Base-by-base conservation (phyloP, 2,797 vertebrate species). In the Peromyscus nudipes region DNA sequence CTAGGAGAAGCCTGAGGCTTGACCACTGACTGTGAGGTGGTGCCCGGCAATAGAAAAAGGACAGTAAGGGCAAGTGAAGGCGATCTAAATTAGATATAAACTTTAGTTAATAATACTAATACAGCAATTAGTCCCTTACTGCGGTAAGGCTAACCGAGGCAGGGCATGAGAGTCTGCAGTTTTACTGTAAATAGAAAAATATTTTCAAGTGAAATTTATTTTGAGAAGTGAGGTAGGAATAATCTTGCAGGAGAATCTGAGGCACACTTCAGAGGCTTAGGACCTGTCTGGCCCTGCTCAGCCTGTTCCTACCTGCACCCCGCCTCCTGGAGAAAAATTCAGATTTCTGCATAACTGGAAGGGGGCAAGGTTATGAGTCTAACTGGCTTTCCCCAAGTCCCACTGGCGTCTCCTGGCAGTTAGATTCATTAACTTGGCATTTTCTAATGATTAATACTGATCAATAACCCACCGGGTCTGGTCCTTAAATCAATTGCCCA, bases 351-450 rank as follows among this genome's bases (percentile, higher is more conserved):
- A 83, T 80, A 73, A 65, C 88, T 81, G 43, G 69, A 80, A 67
- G 46, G 2, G 57, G 31, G 67, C 43, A 83, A 88, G 43, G 67
- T 86, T 73, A 40, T 60, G 57, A 69, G 60, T 67, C 62, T 81
- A 91, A 83, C 64, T 79, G 81, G 94, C 77, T 87, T 85, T 89
- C n/a, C 0, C 0, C 43, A 40, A 1, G 34, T 95, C 90, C 96
- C 93, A 40, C 7, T 5, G 94, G 82, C 37, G 19, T 83, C 86
- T 92, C 75, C 4, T 92, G 95, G 93, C 93, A 94, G 96, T 96
- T 95, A 97, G 95, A 97, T 97, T 98, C 96, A 97, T 97, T 97
- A 97, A 84, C 95, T 97, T 8, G 65, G 94, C 91, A 94, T 97
- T 97, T 97, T 95, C 88, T 83, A 98, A 97, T 97, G 97, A 97